Percentiles rank a stretch among this genome's conserved stretches.
Evolutionary conservation across 2,888 invertebrate species (phyloP).

Genomic region (Pristionchus japonicus): DNA sequence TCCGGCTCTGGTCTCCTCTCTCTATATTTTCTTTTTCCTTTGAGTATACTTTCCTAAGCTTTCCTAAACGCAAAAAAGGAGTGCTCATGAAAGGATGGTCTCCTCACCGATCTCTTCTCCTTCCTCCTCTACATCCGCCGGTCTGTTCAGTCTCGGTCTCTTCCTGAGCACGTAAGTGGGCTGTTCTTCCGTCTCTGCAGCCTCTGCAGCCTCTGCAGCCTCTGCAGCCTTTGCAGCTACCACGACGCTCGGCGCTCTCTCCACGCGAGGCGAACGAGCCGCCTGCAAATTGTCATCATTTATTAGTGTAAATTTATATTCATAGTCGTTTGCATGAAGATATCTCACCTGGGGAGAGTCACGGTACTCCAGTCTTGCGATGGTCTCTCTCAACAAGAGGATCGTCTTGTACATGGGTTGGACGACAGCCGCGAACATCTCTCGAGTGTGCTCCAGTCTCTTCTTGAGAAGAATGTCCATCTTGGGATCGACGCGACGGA

Average conservation of each 20-base stretch:
- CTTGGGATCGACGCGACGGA: neutral
- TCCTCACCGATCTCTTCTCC: neutral
- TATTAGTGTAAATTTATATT: neutral
- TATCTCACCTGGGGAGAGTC: neutral
- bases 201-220: too few relatives aligned
- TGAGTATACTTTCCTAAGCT: neutral
- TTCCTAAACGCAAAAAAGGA: too few relatives aligned
- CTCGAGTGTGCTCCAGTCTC: neutral
- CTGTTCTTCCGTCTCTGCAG: neutral
- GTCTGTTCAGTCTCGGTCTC: neutral
- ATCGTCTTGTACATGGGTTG: conserved; percentile 21
- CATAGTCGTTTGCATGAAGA: neutral
- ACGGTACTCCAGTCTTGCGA: neutral
- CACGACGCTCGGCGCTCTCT: too few relatives aligned
- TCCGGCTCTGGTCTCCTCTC: too few relatives aligned
- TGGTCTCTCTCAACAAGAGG: neutral
- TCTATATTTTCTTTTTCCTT: too few relatives aligned
- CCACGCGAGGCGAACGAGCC: too few relatives aligned
- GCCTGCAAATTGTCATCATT: too few relatives aligned
- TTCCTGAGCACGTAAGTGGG: neutral
- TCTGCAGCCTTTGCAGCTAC: too few relatives aligned
- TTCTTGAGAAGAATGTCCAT: neutral
- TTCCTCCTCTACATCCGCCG: neutral
- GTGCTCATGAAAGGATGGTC: too few relatives aligned
- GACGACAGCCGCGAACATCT: conserved; percentile 38